Base-by-base conservation (phyloP, 2,888 invertebrate species). In the Nebria salina region DNA sequence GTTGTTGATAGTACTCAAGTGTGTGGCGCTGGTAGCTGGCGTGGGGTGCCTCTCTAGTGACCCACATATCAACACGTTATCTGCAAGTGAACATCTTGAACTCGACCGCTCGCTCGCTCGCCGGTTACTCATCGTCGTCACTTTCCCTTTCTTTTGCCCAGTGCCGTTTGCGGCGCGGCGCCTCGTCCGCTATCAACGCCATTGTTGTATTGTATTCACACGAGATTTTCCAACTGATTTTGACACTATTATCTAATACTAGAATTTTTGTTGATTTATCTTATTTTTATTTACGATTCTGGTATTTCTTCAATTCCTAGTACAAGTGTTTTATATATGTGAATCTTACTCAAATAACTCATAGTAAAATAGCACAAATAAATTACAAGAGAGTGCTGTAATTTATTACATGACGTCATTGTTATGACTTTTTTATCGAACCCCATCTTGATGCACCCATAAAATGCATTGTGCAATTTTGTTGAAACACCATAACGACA, bases 121-220 rank as follows among this genome's bases (percentile, higher is more conserved):
- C 41, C 26, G 26, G 72, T 34, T 72, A 26, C 26, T 72, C 72
- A 72, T 79, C 76, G 26, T 64, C 15, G n/a, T 34, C 66, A 68
- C 41, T 68, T 75, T 82, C 41, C 68, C 78, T 64, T 81, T 81
- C 65, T 65, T 42, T 81, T 54, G 54, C 65, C 72, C 11, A 42
- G 43, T 54, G 20, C 66, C 20, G 66, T 41, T 25, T 20, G 34
- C 43, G 72, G 34, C 72, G 34, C 43, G 72, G 34, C 72, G 15
- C 25, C 66, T 42, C 20, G 9, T 5, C 25, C 20, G 43, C 8
- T 25, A n/a, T 13, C 41, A 34, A 9, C 26, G 7, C 3, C n/a
- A 78, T 43, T 64, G 74, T 75, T 43, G 6, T 25, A 65, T 34
- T 66, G 26, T 68, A 41, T 20, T 54, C 11, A 15, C 54, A 7